phyloP scores from a whole-genome alignment of 2,888 invertebrate genomes.

The Agonum fuliginosum region DNA sequence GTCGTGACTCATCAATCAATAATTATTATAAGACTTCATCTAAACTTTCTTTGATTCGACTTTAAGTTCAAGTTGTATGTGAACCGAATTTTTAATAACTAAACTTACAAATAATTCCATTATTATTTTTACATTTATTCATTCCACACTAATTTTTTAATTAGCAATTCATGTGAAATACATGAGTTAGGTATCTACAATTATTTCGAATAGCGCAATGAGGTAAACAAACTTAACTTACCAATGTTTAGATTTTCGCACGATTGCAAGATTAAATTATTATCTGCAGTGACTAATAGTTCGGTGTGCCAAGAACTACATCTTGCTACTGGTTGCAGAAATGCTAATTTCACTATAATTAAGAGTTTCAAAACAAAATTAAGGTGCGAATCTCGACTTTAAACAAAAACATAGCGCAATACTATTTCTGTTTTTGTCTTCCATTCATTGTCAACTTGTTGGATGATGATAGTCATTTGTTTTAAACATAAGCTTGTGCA shows the following conservation, averaged over 20 bases:
- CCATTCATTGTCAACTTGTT: slow-evolving; percentile 32
- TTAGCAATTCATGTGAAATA: too few relatives aligned
- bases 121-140: too few relatives aligned
- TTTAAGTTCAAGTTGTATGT: too few relatives aligned
- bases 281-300: background rate
- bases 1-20: too few relatives aligned
- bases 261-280: slow-evolving; percentile 18
- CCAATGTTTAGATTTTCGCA: slow-evolving; percentile 5
- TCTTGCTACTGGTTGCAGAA: slow-evolving; percentile 30
- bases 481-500: slow-evolving; percentile 26
- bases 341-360: slow-evolving; percentile 50
- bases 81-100: too few relatives aligned
- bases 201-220: background rate
- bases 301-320: slow-evolving; percentile 11
- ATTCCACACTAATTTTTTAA: too few relatives aligned
- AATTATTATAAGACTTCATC: too few relatives aligned
- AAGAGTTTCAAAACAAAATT: slow-evolving; percentile 48
- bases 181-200: too few relatives aligned
- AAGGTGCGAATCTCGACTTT: slow-evolving; percentile 16
- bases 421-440: slow-evolving; percentile 7
- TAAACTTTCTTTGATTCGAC: too few relatives aligned
- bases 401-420: slow-evolving; percentile 45
- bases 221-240: too few relatives aligned
- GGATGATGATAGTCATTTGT: slow-evolving; percentile 12
- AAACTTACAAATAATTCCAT: too few relatives aligned